phyloP scores from a whole-genome alignment of 1,140 invertebrate genomes.

The Pseudomyrmex sp. region DNA sequence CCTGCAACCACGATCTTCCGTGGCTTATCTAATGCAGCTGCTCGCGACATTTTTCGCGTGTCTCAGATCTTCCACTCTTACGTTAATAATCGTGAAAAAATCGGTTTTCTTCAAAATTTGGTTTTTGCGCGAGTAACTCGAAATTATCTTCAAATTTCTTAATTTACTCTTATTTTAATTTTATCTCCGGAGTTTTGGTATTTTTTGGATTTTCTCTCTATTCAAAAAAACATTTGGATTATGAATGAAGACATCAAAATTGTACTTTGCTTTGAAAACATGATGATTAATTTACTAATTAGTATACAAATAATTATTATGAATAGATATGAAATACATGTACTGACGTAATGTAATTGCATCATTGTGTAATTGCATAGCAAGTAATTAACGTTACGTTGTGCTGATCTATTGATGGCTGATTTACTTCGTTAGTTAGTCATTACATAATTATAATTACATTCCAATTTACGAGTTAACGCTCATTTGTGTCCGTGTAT shows the following conservation, averaged over 20 bases:
- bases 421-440: constrained; percentile 22
- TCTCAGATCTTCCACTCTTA: not conserved
- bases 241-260: not conserved
- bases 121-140: too few species aligned
- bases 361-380: not conserved
- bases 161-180: not conserved
- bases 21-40: constrained; percentile 34
- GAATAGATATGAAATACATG: not conserved
- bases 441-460: not conserved
- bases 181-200: not conserved
- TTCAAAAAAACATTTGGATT: not conserved
- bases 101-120: too few species aligned
- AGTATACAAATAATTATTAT: too few species aligned
- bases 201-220: not conserved
- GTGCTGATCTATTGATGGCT: not conserved
- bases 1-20: constrained; percentile 57
- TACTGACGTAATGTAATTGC: not conserved
- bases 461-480: constrained; percentile 34
- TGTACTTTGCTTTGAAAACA: too few species aligned
- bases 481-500: not conserved
- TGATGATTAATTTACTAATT: too few species aligned
- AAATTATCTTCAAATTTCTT: not conserved
- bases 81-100: too few species aligned
- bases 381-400: not conserved
- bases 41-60: constrained; percentile 29